Base-by-base conservation (phyloP, 2,888 invertebrate species). In the Eristalis pertinax region DNA sequence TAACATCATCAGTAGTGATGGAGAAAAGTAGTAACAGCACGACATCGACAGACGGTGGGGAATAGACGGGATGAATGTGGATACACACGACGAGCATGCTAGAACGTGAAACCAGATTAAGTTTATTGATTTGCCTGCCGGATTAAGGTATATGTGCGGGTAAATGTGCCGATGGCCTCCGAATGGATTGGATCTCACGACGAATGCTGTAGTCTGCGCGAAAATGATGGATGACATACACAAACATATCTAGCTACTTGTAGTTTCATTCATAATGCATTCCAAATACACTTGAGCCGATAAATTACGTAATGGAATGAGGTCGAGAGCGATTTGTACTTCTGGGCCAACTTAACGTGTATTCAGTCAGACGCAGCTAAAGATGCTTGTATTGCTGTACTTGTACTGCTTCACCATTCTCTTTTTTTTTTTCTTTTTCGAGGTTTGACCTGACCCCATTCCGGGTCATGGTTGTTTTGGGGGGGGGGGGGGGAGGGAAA, bases 361-460 rank as follows among this genome's bases (percentile, higher is more conserved):
- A 85, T 81, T 64, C 81, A 73, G 63, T 43, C 62, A 32, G 50
- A 38, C 60, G 26, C 60, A 50, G 22, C 26, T 11, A 69, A 60
- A 64, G 64, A 74, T 78, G 73, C 81, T 79, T 68, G 76, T 64
- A 64, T 56, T 81, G 77, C 81, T 77, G 43, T 19, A 56, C 67
- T 50, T 50, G 38, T 38, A 32, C 32, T 84, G 43, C n/a, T 67
- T 72, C 11, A 35, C 32, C 69, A 62, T 50, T 84, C 50, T 60
- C 41, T 43, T n/a, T 62, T 13, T 22, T 56, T 43, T n/a, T 62
- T 13, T 22, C 43, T 56, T 69, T 81, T 58, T 86, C 58, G 77
- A 69, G 64, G 77, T 73, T 72, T 75, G 86, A 86, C 78, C 78
- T 86, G 82, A 86, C 82, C 78, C 75, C 78, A 86, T 86, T 86